A percentile compares a stretch with the other conserved stretches of the same genome.
Conservation (phyloP, 2,797 vertebrate species). For the Gouania willdenowi region DNA sequence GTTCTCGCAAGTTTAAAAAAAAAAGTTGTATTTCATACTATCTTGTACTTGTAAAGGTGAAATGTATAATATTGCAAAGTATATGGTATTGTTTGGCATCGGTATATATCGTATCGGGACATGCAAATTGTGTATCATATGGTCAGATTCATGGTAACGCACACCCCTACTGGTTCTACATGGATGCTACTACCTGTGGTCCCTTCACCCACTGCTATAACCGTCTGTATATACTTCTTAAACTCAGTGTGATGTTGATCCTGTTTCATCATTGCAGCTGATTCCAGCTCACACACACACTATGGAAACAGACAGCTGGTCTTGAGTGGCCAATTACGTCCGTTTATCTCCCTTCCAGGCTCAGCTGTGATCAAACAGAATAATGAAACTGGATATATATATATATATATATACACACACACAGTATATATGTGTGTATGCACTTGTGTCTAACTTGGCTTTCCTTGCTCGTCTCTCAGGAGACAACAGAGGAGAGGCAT, state of each 20-base stretch:
- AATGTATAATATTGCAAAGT: no score
- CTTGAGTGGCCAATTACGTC: slow-evolving; percentile 75
- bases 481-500: slow-evolving; percentile 35
- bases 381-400: slow-evolving; percentile 67
- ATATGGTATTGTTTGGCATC: no score
- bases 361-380: slow-evolving; percentile 71
- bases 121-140: no score
- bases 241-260: slow-evolving; percentile 17
- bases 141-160: no score
- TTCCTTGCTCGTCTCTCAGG: slow-evolving; percentile 32
- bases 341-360: slow-evolving; percentile 73
- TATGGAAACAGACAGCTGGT: slow-evolving; percentile 67
- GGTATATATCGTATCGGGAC: no score
- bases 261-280: slow-evolving; percentile 54
- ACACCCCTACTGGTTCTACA: no score
- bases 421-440: no score
- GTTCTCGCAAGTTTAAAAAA: no score
- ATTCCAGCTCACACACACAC: slow-evolving; percentile 57
- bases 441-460: slow-evolving; percentile 18
- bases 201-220: slow-evolving; percentile 9
- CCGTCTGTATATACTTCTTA: slow-evolving; percentile 7
- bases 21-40: no score
- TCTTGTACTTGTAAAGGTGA: no score
- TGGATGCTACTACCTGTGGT: slow-evolving; percentile 49
- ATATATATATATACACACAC: neutral